Conservation (phyloP, 2,888 invertebrate genomes). For the Leptarthrus brevirostris region DNA sequence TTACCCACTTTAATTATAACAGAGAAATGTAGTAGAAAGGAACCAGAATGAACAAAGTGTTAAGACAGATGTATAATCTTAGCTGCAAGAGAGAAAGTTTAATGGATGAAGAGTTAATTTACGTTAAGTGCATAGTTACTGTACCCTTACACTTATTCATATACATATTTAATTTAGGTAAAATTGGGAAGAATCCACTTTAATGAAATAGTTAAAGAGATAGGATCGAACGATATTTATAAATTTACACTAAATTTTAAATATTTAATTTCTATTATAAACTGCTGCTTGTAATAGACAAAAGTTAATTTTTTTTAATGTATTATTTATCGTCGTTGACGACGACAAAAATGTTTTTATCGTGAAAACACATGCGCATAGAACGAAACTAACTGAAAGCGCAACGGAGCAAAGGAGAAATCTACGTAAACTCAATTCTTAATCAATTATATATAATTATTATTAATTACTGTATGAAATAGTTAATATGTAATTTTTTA, state of each 20-base stretch:
- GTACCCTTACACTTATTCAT: slow-evolving; percentile 44
- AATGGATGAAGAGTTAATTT: slow-evolving; percentile 12
- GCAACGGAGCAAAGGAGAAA: not conserved
- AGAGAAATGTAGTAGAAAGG: slow-evolving; percentile 5
- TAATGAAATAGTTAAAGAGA: slow-evolving; percentile 11
- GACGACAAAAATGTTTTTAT: not conserved
- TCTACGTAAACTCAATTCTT: slow-evolving; percentile 40
- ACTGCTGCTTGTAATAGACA: slow-evolving; percentile 20
- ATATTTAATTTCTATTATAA: slow-evolving; percentile 31
- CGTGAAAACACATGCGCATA: no score
- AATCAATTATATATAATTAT: slow-evolving; percentile 51
- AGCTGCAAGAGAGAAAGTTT: slow-evolving; percentile 16
- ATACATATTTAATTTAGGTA: slow-evolving; percentile 42
- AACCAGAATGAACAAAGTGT: slow-evolving; percentile 36
- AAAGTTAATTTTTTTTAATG: slow-evolving; percentile 10
- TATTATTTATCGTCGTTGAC: not conserved
- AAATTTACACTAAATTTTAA: slow-evolving; percentile 30
- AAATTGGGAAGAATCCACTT: slow-evolving; percentile 15
- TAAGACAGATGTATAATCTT: slow-evolving; percentile 31
- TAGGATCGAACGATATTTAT: slow-evolving; percentile 25
- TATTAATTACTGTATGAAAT: slow-evolving; percentile 52
- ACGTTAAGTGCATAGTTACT: slow-evolving; percentile 46
- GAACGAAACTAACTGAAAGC: not conserved
- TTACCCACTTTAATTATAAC: slow-evolving; percentile 33
- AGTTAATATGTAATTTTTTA: slow-evolving; percentile 52